phyloP scores from a whole-genome alignment of 2,888 invertebrate genomes.

The Prosopocoilus inquinatus region DNA sequence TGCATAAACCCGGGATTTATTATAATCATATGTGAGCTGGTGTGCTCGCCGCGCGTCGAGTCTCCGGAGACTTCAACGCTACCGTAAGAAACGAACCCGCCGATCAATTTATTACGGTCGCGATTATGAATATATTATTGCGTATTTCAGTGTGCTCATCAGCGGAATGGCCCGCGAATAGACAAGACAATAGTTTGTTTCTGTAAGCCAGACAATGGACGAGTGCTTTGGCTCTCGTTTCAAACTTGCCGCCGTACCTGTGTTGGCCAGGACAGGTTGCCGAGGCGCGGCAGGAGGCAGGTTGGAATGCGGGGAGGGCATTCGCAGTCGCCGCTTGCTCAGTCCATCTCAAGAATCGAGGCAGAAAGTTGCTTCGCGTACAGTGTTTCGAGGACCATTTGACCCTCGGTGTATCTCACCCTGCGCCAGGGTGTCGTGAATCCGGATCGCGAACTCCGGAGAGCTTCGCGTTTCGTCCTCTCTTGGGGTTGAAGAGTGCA shows the following conservation, averaged over 20 bases:
- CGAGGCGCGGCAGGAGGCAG: constrained; percentile 46
- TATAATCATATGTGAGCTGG: constrained; percentile 36
- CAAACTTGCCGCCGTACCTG: constrained; percentile 43
- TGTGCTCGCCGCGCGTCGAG: constrained; percentile 12
- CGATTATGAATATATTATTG: constrained; percentile 45
- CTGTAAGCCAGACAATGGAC: constrained; percentile 46
- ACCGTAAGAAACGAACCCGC: constrained; percentile 24
- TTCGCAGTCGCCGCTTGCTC: constrained; percentile 42
- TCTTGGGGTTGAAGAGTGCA: constrained; percentile 1
- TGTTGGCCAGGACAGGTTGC: constrained; percentile 37
- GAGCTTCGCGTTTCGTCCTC: neutral
- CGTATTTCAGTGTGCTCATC: constrained; percentile 43
- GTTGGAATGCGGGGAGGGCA: constrained; percentile 51
- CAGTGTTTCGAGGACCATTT: neutral
- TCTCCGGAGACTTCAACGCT: constrained; percentile 22
- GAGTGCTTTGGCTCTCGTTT: constrained; percentile 32
- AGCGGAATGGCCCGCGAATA: constrained; percentile 42
- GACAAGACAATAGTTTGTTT: constrained; percentile 50
- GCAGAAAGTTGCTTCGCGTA: constrained; percentile 31
- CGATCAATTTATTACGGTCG: constrained; percentile 36
- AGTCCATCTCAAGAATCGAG: constrained; percentile 47
- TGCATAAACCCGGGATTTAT: constrained; percentile 42
- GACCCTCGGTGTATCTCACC: constrained; percentile 3
- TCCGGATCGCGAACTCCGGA: neutral
- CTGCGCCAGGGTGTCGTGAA: neutral